Evolutionary conservation across 2,888 invertebrate species (phyloP).

Genomic region (Catocala sponsa): DNA sequence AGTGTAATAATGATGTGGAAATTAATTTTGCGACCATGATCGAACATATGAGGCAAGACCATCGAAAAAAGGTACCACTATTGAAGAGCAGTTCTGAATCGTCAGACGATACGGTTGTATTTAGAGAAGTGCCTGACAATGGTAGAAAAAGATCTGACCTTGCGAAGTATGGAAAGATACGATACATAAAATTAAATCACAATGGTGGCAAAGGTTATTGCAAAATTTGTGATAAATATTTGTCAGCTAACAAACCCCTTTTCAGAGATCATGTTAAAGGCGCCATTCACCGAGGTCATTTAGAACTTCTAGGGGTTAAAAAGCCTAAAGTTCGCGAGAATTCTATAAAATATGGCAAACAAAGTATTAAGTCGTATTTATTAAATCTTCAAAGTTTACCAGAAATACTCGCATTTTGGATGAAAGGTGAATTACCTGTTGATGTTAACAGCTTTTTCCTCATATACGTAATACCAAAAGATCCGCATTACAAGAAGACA

Average conservation of each 20-base stretch:
- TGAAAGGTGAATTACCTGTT: conserved; percentile 53
- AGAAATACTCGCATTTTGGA: conserved; percentile 40
- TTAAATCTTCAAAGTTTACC: conserved; percentile 21
- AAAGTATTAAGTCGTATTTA: not conserved
- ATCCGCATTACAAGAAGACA: conserved; percentile 46
- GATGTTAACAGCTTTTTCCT: conserved; percentile 57
- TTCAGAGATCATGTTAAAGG: conserved; percentile 65
- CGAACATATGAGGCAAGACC: conserved; percentile 48
- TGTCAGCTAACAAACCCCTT: conserved; percentile 57
- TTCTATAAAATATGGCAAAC: not conserved
- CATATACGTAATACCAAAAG: conserved; percentile 45
- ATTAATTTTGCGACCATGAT: conserved; percentile 44
- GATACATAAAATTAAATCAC: conserved; percentile 66
- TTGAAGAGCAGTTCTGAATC: conserved; percentile 12
- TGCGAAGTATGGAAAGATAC: conserved; percentile 60
- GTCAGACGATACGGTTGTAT: conserved; percentile 28
- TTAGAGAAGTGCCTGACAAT: conserved; percentile 45
- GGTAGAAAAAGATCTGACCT: conserved; percentile 64
- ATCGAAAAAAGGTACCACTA: conserved; percentile 19
- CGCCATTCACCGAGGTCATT: conserved; percentile 57
- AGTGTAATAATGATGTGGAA: conserved; percentile 53
- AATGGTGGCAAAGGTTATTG: conserved; percentile 70
- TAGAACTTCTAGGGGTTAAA: conserved; percentile 58
- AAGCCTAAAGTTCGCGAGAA: conserved; percentile 37
- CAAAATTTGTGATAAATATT: conserved; percentile 59